These are phyloP conservation scores for Bungarus multicinctus DNA, from an alignment of 2,113 vertebrate species.

Conservation along the genomic window DNA sequence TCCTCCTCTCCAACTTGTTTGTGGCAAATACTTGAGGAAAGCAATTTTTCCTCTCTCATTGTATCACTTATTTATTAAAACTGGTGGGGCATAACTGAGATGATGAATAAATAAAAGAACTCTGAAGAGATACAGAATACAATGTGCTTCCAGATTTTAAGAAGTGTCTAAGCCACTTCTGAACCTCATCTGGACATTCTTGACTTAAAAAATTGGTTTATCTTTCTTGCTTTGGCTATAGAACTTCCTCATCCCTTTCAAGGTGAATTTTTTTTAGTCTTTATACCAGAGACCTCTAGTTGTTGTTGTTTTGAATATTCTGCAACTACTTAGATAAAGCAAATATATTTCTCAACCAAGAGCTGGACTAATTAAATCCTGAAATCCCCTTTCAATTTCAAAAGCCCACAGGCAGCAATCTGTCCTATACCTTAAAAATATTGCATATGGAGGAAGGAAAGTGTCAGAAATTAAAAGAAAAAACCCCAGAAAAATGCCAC, in stretches of 20 bases:
- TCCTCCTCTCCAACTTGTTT: slow-evolving; percentile 49
- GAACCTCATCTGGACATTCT: not conserved
- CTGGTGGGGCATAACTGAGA: slow-evolving; percentile 76
- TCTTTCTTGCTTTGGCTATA: not conserved
- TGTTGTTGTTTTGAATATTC: not conserved
- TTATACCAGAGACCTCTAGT: not conserved
- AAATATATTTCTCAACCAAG: not conserved
- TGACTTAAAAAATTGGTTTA: not conserved
- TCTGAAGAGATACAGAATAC: slow-evolving; percentile 72
- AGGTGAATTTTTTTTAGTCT: not conserved
- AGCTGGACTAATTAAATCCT: not conserved
- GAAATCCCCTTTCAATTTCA: not conserved
- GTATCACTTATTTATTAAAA: slow-evolving; percentile 83
- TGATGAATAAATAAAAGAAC: slow-evolving; percentile 65
- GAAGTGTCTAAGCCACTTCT: not conserved
- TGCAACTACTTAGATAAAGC: not conserved
- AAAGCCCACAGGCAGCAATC: not conserved
- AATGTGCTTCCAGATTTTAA: slow-evolving; percentile 78
- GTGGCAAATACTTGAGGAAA: slow-evolving; percentile 69
- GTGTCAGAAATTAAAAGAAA: not conserved
- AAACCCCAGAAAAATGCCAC: not conserved
- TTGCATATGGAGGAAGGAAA: not conserved
- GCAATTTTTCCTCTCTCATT: slow-evolving; percentile 54
- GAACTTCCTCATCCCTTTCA: not conserved
- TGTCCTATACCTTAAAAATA: not conserved